These are phyloP conservation scores for Drosophila meridiana DNA, from an alignment of 2,888 invertebrate genomes.

Conservation along the genomic window DNA sequence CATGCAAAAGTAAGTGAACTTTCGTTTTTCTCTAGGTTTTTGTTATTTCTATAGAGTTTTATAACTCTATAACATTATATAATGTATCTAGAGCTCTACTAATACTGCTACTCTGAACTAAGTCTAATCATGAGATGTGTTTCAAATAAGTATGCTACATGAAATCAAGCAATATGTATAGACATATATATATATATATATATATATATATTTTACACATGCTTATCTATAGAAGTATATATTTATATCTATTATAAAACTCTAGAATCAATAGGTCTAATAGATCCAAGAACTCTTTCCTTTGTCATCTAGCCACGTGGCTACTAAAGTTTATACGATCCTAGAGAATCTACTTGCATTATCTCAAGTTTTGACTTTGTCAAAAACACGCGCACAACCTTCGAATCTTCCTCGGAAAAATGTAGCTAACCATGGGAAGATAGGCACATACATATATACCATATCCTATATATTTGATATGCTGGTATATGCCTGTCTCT, in stretches of 20 bases:
- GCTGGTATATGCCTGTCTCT: neutral
- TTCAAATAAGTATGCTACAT: constrained; percentile 42
- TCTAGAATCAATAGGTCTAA: too few species aligned
- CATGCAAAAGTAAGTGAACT: constrained; percentile 44
- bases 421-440: constrained; percentile 8
- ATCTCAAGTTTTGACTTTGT: constrained; percentile 24
- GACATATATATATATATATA: neutral
- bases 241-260: neutral
- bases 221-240: neutral
- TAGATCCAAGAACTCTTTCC: neutral
- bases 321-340: neutral
- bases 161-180: neutral
- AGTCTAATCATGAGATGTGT: neutral
- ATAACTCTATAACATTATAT: neutral
- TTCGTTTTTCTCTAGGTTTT: neutral
- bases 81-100: neutral
- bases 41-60: neutral
- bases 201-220: neutral
- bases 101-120: neutral
- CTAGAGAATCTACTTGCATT: constrained; percentile 7
- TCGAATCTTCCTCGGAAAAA: constrained; percentile 15
- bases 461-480: neutral
- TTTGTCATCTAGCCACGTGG: neutral
- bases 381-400: constrained; percentile 20
- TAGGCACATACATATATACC: neutral